Evolutionary conservation across 2,888 invertebrate species (phyloP).

Genomic region (Clunio marinus): DNA sequence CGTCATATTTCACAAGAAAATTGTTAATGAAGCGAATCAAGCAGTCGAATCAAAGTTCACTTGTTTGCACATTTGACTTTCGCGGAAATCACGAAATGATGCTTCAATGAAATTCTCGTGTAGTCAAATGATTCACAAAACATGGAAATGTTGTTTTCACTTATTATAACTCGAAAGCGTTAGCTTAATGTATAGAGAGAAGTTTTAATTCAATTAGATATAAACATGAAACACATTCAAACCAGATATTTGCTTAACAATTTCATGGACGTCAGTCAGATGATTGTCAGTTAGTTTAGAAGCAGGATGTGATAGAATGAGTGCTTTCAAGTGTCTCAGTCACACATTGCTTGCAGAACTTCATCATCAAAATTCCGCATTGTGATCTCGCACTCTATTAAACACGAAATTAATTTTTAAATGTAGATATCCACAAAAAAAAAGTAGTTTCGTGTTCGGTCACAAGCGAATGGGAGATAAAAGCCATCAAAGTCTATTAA

Average conservation of each 20-base stretch:
- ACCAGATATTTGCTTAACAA: not conserved
- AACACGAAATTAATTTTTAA: slow-evolving; percentile 18
- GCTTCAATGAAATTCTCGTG: too few species aligned
- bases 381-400: slow-evolving; percentile 11
- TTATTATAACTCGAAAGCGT: not conserved
- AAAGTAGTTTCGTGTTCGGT: slow-evolving; percentile 10
- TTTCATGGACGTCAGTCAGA: slow-evolving; percentile 2
- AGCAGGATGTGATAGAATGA: slow-evolving; percentile 2
- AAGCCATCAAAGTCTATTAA: slow-evolving; percentile 14
- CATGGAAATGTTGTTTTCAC: not conserved
- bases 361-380: slow-evolving; percentile 4
- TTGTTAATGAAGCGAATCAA: too few species aligned
- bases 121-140: too few species aligned
- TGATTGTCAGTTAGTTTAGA: slow-evolving; percentile 6
- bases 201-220: slow-evolving; percentile 7
- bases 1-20: not conserved
- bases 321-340: too few species aligned
- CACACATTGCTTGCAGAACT: not conserved
- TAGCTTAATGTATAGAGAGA: not conserved
- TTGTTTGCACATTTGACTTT: too few species aligned
- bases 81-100: too few species aligned
- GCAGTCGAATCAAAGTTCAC: too few species aligned
- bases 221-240: not conserved
- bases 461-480: not conserved
- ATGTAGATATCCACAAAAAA: too few species aligned